Base-by-base conservation (phyloP, 1,140 invertebrate species). In the Drosophila cardini region DNA sequence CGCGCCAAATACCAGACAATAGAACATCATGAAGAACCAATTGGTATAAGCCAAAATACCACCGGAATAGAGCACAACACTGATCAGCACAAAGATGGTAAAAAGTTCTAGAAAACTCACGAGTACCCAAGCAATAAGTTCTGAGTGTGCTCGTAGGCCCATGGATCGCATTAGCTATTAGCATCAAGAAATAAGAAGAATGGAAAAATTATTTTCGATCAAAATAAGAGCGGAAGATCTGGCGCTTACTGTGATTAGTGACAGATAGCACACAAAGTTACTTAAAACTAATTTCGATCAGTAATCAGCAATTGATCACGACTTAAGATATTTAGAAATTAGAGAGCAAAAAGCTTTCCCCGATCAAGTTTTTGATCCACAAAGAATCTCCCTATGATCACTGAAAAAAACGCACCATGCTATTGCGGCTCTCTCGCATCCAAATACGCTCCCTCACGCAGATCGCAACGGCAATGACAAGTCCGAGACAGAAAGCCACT, bases 351-450 rank as follows among this genome's bases (percentile, higher is more conserved):
- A n/a, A n/a, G n/a, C n/a, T n/a, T n/a, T n/a, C n/a, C n/a, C n/a
- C n/a, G n/a, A n/a, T n/a, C n/a, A n/a, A n/a, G n/a, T n/a, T n/a
- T n/a, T n/a, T n/a, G n/a, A n/a, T n/a, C n/a, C n/a, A n/a, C n/a
- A 10, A 38, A 11, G 10, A 38, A 38, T 1, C 1, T 38, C 11
- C 4, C 36, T 38, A 11, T 10, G 3, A 26, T 46, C 6, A 46
- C 8, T 30, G 7, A 11, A 16, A 15, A 10, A 6, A 21, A 56
- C 74, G 65, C 71, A 95, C 95, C 94, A 94, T 94, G 1, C 94
- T 93, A 71, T 95, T 95, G 2, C 94, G 94, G 42, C 94, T 94
- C 74, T 95, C 95, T 45, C 94, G 93, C 78, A 95, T 95, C 91
- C 94, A 93, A 11, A 95, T 94, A 2, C 95, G 93, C 75, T 95